Evolutionary conservation across 2,797 vertebrate species (phyloP), one percentile per base, ranked within the genome.

Genomic region (Psittacula derbiana): DNA sequence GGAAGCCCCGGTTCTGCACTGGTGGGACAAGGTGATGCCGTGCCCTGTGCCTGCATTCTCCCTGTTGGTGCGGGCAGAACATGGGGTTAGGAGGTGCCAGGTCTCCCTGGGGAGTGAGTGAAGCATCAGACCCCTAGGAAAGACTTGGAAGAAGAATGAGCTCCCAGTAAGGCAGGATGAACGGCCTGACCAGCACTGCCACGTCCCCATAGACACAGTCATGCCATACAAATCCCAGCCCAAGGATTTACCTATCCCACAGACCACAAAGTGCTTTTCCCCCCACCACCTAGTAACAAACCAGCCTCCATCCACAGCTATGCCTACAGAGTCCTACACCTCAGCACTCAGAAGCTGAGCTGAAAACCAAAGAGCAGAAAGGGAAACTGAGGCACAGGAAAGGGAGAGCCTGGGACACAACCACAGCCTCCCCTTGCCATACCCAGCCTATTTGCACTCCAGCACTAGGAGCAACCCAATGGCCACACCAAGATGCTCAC

Each of bases 161-260:
- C 31, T 8, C 4, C 33, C 11, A 16, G 27, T 0, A 49, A 49
- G 21, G 55, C 55, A 70, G 73, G 43, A 66, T 43, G 31, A 23
- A 25, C 1, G 11, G n/a, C 23, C 17, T 53, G 55, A 41, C 10
- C 46, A 46, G 55, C 40, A 6, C 14, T 13, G 46, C 12, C 41
- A 11, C 0, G 0, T 55, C 43, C 43, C 38, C 21, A 44, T 1
- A 1, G 57, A 5, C 33, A 30, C 0, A 12, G 44, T 11, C 61
- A 40, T 0, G 0, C 20, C 27, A 2, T 2, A 25, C 7, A 20
- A n/a, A 15, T 12, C 40, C n/a, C 50, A 71, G 6, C 19, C 33
- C 23, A 10, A 19, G 55, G 36, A 40, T 28, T 80, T 43, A 33
- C 31, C 53, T 61, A 80, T 6, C 21, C 46, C 23, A 30, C 23